Evolutionary conservation across 35 echinoderm and acorn worm genomes (phyloP).

Genomic region (Chiridota heheva): DNA sequence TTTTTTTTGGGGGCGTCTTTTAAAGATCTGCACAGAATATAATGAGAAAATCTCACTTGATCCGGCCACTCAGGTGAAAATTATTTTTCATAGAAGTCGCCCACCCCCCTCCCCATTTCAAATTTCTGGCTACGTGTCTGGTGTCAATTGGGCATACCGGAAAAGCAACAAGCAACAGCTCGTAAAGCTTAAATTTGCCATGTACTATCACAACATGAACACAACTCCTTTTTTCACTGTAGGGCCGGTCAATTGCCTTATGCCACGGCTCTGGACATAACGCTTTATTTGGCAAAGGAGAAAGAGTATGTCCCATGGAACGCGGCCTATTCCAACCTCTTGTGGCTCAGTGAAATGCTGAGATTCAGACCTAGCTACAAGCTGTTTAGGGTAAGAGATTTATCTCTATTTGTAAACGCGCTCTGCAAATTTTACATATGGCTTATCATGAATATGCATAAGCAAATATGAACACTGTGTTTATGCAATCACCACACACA

Average conservation of each 20-base stretch:
- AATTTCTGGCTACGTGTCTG: background rate
- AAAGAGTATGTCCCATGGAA: conserved; percentile 83
- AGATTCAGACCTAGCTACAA: conserved; percentile 60
- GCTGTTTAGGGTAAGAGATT: conserved; percentile 66
- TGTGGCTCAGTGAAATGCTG: conserved; percentile 75
- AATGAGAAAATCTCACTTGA: too few species aligned
- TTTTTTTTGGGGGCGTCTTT: too few species aligned
- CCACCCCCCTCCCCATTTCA: too few species aligned
- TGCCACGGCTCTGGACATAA: conserved; percentile 61
- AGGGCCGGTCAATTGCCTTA: conserved; percentile 76
- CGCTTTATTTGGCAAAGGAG: conserved; percentile 63
- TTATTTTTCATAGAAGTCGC: too few species aligned
- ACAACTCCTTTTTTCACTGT: background rate
- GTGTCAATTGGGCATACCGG: background rate
- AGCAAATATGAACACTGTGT: too few species aligned
- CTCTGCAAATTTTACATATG: background rate
- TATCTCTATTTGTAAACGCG: background rate
- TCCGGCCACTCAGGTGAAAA: too few species aligned
- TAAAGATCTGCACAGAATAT: too few species aligned
- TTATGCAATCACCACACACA: too few species aligned
- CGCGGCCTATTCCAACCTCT: conserved; percentile 55
- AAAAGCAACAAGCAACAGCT: background rate
- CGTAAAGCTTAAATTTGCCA: background rate
- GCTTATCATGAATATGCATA: too few species aligned
- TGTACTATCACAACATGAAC: too few species aligned